A percentile compares a stretch with the other conserved stretches of the same genome.
phyloP scores from a whole-genome alignment of 2,797 vertebrate species.

The Bovichtus diacanthus region DNA sequence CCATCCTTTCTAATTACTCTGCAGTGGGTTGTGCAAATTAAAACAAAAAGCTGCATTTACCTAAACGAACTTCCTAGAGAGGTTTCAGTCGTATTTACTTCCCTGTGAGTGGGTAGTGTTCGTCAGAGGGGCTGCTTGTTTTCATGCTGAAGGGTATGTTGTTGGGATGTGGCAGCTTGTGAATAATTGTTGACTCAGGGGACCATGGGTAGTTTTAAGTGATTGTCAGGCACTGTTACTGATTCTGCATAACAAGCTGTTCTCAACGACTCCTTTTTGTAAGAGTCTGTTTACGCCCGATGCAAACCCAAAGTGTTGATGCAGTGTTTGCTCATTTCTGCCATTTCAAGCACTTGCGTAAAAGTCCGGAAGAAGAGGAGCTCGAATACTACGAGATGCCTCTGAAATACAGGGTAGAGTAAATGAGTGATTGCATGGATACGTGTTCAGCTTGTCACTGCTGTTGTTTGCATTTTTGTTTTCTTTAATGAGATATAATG shows the following conservation, averaged over 20 bases:
- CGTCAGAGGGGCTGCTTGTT: constrained; percentile 47
- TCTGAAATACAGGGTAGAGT: constrained; percentile 68
- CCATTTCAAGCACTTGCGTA: constrained; percentile 57
- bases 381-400: constrained; percentile 68
- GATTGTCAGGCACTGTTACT: constrained; percentile 11
- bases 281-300: neutral
- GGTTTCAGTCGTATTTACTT: constrained; percentile 39
- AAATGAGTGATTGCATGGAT: constrained; percentile 62
- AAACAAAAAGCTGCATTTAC: constrained; percentile 56
- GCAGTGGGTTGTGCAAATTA: neutral
- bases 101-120: constrained; percentile 27
- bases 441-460: neutral
- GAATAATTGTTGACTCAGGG: constrained; percentile 32
- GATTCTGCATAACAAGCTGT: constrained; percentile 8
- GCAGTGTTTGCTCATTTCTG: constrained; percentile 51
- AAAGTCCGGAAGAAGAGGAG: constrained; percentile 66
- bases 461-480: constrained; percentile 9
- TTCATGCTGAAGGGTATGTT: constrained; percentile 42
- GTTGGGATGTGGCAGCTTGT: constrained; percentile 33
- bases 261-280: neutral
- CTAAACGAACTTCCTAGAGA: constrained; percentile 20
- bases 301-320: constrained; percentile 34
- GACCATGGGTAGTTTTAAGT: constrained; percentile 25
- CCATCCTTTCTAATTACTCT: constrained; percentile 7
- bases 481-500: neutral